These are phyloP conservation scores for Volucella inanis DNA, from an alignment of 2,888 invertebrate genomes.

Conservation along the genomic window DNA sequence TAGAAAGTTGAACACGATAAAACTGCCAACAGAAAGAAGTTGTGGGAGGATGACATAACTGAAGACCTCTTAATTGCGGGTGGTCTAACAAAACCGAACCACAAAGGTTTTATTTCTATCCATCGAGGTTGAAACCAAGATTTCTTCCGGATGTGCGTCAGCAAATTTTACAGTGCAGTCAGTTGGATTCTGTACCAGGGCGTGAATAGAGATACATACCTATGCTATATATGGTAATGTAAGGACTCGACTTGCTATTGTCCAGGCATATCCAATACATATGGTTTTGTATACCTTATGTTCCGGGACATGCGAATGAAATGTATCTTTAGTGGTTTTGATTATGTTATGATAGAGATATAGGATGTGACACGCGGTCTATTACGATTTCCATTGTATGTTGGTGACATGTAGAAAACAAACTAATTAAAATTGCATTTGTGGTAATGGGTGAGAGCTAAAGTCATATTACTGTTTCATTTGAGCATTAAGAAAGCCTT, in stretches of 20 bases:
- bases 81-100: not conserved
- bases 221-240: not conserved
- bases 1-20: constrained; percentile 67
- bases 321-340: constrained; percentile 7
- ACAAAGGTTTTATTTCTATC: not conserved
- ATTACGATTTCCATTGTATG: no score
- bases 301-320: not conserved
- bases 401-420: not conserved
- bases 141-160: constrained; percentile 12
- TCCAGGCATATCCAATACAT: not conserved
- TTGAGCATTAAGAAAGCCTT: not conserved
- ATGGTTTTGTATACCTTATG: not conserved
- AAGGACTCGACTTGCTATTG: constrained; percentile 25
- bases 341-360: not conserved
- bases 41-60: constrained; percentile 24
- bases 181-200: constrained; percentile 3
- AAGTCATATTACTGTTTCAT: not conserved
- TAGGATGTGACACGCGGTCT: not conserved
- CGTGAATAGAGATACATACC: not conserved
- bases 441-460: not conserved
- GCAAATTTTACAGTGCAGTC: constrained; percentile 41
- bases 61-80: constrained; percentile 51
- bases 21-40: constrained; percentile 46
- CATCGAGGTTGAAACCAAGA: constrained; percentile 9
- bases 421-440: not conserved